Evolutionary conservation across 2,888 invertebrate genomes (phyloP), one percentile per base, ranked within the genome.

Genomic region (Anaspis maculata): DNA sequence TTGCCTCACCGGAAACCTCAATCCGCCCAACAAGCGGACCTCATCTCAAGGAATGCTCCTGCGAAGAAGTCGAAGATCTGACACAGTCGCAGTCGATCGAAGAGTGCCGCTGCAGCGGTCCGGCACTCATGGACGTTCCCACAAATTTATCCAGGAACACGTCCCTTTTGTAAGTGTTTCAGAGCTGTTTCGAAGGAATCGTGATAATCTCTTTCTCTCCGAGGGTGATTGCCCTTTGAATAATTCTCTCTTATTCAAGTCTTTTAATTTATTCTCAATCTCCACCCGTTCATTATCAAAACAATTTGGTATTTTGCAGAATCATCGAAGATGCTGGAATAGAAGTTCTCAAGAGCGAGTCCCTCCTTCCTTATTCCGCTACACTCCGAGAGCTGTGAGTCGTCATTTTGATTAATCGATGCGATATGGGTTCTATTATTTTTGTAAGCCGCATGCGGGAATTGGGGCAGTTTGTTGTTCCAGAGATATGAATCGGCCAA

Each of bases 311-410:
- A 10, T 30, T 37, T 44, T 57, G 25, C 55, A 66, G 65, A 40
- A 56, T 59, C 11, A 52, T 66, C 13, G 60, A 62, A 38, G 60
- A 64, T 27, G 61, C 64, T 11, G 61, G 61, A 19, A 47, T 66
- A 21, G 61, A 61, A 43, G 60, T 62, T 10, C 40, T 66, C 38
- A 59, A 59, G 42, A 49, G 54, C 21, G 57, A 59, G 35, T 59
- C 62, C 2, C 43, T 66, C 12, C 34, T 48, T 13, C 59, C 59
- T 3, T 64, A 64, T 42, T 38, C 57, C 3, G 41, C 47, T 3
- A 59, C 59, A 3, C 40, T 66, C 9, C 44, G 56, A 36, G 62
- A 64, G 46, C 45, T 64, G 65, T 64, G 55, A 64, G 64, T 62
- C 46, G 27, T 11, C 9, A 27, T 15, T 34, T 35, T 19, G n/a